phyloP scores from a whole-genome alignment of 2,888 invertebrate genomes.

The Drosophila suboccidentalis region DNA sequence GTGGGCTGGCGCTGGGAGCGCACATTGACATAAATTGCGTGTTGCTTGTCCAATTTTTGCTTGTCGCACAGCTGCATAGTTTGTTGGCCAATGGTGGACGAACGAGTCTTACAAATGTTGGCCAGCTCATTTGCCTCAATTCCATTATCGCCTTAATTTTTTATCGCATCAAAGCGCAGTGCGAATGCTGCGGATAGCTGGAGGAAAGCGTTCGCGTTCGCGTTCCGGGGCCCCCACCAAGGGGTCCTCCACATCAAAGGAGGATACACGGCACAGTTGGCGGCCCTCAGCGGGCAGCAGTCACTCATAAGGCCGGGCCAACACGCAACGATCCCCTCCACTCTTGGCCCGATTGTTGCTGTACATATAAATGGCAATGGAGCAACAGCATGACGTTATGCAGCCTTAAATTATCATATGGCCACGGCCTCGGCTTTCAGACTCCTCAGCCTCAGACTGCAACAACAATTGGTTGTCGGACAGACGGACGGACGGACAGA shows the following conservation, averaged over 20 bases:
- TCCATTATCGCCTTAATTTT: constrained; percentile 85
- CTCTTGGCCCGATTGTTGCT: constrained; percentile 37
- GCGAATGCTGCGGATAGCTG: constrained; percentile 36
- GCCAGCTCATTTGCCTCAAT: constrained; percentile 84
- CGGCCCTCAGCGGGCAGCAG: constrained; percentile 77
- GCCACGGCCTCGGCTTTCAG: constrained; percentile 47
- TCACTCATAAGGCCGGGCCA: constrained; percentile 75
- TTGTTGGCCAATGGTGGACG: constrained; percentile 33
- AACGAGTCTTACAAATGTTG: constrained; percentile 76
- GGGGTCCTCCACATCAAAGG: constrained; percentile 83
- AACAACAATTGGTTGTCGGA: constrained; percentile 57
- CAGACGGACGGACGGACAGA: neutral
- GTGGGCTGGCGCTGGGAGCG: constrained; percentile 74
- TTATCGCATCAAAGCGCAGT: constrained; percentile 83
- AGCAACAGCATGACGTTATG: constrained; percentile 82
- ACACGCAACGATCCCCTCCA: constrained; percentile 60
- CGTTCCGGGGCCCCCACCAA: constrained; percentile 49
- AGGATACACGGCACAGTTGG: constrained; percentile 83
- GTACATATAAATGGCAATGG: constrained; percentile 81
- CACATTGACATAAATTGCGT: constrained; percentile 82
- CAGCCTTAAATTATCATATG: constrained; percentile 82
- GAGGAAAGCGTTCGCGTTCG: constrained; percentile 16
- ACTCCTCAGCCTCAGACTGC: constrained; percentile 37
- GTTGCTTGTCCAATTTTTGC: constrained; percentile 81
- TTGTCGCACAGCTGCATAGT: constrained; percentile 82